phyloP scores from a whole-genome alignment of 1,140 invertebrate species.

The Microplitis mediator region DNA sequence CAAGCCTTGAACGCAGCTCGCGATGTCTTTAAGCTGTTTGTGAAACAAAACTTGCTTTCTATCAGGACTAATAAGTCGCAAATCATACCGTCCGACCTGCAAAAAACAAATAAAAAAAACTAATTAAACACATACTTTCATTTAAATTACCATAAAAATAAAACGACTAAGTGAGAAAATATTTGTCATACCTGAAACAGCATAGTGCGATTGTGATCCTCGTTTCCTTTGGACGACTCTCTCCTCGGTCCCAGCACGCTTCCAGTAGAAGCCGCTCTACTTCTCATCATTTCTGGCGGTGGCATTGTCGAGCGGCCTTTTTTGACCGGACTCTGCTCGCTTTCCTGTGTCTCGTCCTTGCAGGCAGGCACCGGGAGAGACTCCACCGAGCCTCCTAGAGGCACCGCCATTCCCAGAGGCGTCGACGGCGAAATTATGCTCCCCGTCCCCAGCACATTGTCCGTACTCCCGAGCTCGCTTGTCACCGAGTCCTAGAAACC shows the following conservation, averaged over 20 bases:
- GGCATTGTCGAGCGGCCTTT: constrained; percentile 39
- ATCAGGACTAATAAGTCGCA: constrained; percentile 90
- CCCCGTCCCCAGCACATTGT: constrained; percentile 42
- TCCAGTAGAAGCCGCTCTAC: constrained; percentile 60
- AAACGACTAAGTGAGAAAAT: neutral
- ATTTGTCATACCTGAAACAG: constrained; percentile 74
- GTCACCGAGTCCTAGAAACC: constrained; percentile 50
- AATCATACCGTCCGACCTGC: constrained; percentile 83
- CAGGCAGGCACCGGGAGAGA: constrained; percentile 40
- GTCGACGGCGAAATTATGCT: constrained; percentile 40
- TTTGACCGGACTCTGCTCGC: constrained; percentile 29
- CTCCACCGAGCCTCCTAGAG: constrained; percentile 51
- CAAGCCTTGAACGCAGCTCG: constrained; percentile 86
- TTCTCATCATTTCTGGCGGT: constrained; percentile 59
- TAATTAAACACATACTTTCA: neutral
- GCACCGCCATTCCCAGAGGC: constrained; percentile 37
- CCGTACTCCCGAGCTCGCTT: constrained; percentile 53
- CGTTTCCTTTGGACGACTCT: constrained; percentile 50
- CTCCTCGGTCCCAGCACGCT: constrained; percentile 53
- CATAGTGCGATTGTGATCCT: constrained; percentile 90
- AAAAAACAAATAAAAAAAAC: constrained; percentile 39
- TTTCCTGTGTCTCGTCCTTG: constrained; percentile 30
- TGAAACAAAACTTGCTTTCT: constrained; percentile 87
- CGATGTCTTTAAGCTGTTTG: constrained; percentile 85
- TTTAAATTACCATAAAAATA: constrained; percentile 3